Conservation (phyloP, 2,797 vertebrate genomes). For the Heteromormyrus szaboi region DNA sequence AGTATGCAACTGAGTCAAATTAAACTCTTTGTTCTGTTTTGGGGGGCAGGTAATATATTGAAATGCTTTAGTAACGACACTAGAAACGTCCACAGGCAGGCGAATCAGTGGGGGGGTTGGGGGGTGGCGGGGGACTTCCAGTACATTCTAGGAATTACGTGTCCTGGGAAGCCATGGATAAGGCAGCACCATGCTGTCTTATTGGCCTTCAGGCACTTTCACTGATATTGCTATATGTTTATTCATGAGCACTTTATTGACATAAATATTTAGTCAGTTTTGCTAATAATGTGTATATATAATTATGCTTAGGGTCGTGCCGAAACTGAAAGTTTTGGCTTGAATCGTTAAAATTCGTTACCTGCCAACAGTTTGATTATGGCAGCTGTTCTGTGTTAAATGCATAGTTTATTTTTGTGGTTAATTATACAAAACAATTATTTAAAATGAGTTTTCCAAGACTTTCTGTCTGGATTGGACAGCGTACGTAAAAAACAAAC, state of each 20-base stretch:
- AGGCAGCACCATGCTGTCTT: conserved; percentile 40
- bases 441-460: not conserved
- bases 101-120: not conserved
- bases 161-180: conserved; percentile 33
- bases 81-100: not conserved
- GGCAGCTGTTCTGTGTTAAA: not conserved
- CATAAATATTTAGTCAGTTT: not conserved
- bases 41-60: not conserved
- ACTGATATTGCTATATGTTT: conserved; percentile 37
- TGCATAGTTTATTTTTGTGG: not conserved
- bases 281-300: conserved; percentile 13
- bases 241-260: conserved; percentile 27
- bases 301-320: not conserved
- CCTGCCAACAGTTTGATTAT: not conserved
- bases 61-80: not conserved
- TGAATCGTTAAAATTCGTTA: not conserved
- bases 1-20: not conserved
- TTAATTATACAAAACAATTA: not conserved
- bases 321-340: not conserved
- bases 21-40: not conserved
- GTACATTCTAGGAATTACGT: conserved; percentile 53
- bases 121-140: conserved; percentile 29
- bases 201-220: conserved; percentile 42
- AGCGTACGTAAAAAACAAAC: not conserved
- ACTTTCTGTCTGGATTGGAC: not conserved